Percentiles rank a stretch among this genome's conserved stretches.
Evolutionary conservation across 1,140 invertebrate species (phyloP).

Genomic region (Caenorhabditis brenneri): DNA sequence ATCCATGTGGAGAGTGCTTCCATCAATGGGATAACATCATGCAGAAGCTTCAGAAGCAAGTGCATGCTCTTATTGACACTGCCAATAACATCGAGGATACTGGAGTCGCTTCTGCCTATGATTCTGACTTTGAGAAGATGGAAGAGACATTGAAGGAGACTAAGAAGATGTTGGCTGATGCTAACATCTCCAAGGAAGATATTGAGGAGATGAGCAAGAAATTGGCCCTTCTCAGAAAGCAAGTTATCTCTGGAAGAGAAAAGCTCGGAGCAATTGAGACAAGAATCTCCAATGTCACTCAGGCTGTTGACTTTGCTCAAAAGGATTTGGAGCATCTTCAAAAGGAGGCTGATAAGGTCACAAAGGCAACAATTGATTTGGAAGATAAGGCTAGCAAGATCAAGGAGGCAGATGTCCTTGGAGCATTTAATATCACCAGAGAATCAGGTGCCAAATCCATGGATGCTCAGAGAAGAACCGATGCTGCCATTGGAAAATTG

Average conservation of each 20-base stretch:
- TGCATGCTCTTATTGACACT: slow-evolving; percentile 61
- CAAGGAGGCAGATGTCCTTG: slow-evolving; percentile 66
- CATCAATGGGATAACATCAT: slow-evolving; percentile 95
- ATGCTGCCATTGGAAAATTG: slow-evolving; percentile 53
- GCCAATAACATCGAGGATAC: slow-evolving; percentile 71
- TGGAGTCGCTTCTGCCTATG: slow-evolving; percentile 70
- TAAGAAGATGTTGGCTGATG: slow-evolving; percentile 59
- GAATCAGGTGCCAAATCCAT: slow-evolving; percentile 60
- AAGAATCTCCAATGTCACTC: slow-evolving; percentile 59
- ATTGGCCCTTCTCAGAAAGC: slow-evolving; percentile 50
- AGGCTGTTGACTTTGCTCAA: slow-evolving; percentile 62
- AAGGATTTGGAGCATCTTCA: slow-evolving; percentile 59
- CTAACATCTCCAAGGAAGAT: slow-evolving; percentile 67
- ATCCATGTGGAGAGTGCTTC: slow-evolving; percentile 97
- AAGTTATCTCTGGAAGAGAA: slow-evolving; percentile 58
- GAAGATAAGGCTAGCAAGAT: slow-evolving; percentile 62
- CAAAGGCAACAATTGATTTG: slow-evolving; percentile 61
- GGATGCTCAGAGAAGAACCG: slow-evolving; percentile 52
- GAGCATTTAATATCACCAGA: slow-evolving; percentile 68
- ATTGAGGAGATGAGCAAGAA: slow-evolving; percentile 55
- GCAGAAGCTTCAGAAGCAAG: slow-evolving; percentile 74
- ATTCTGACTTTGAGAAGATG: slow-evolving; percentile 66
- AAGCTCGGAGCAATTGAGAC: slow-evolving; percentile 58
- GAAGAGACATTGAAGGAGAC: slow-evolving; percentile 63
- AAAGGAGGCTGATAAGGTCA: slow-evolving; percentile 51